Percentiles rank a stretch among this genome's conserved stretches.
Conservation (phyloP, 2,113 vertebrate species). For the Phaethornis superciliosus region DNA sequence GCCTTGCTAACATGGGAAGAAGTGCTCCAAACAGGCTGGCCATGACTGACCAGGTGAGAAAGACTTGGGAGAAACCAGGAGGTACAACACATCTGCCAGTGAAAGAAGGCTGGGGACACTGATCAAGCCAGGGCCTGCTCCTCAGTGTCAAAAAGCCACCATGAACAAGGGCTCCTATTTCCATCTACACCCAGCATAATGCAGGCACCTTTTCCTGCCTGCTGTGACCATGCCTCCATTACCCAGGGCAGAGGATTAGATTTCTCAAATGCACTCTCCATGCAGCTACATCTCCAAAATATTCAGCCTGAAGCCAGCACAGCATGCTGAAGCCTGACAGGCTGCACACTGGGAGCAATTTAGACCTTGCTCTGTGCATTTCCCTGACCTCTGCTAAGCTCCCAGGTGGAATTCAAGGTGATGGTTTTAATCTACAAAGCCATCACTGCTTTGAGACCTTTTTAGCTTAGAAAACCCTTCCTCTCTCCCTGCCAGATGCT, state of each 20-base stretch:
- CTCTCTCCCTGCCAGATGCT: neutral
- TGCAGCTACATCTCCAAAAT: neutral
- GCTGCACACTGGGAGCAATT: neutral
- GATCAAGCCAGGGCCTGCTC: neutral
- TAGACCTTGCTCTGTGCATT: neutral
- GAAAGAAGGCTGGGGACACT: neutral
- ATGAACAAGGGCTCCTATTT: neutral
- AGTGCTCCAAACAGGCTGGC: neutral
- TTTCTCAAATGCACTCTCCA: neutral
- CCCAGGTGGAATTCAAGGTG: conserved; percentile 22
- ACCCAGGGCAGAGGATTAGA: neutral
- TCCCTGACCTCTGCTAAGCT: neutral
- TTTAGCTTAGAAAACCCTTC: neutral
- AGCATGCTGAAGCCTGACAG: neutral
- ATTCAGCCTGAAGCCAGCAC: neutral
- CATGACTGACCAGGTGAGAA: neutral
- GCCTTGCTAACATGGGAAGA: neutral
- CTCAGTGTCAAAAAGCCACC: neutral
- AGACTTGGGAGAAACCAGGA: accelerated
- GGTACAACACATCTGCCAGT: neutral
- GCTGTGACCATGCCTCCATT: neutral
- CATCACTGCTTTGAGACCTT: neutral
- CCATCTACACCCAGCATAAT: neutral
- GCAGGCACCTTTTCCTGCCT: neutral
- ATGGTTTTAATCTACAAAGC: conserved; percentile 1